Evolutionary conservation across 2,888 invertebrate species (phyloP), one percentile per base, ranked within the genome.

Genomic region (Lasioglossum morio): DNA sequence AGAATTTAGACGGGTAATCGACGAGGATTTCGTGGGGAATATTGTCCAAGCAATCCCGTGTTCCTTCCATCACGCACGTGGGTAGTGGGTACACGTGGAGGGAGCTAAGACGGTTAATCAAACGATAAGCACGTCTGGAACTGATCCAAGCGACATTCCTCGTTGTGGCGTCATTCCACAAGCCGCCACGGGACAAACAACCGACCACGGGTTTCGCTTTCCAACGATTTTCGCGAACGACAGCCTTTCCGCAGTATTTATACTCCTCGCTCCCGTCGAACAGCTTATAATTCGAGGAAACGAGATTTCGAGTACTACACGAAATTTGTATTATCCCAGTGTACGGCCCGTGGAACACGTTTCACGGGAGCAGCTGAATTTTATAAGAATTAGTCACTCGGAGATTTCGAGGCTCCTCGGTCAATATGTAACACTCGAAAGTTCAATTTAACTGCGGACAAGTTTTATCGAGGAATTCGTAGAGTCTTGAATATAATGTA

Each of bases 41-140:
- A 81, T 79, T 81, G 76, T 76, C 77, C 81, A 63, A 69, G 80
- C 78, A 72, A 86, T 88, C 86, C 72, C 30, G 77, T 72, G 82
- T 72, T 82, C 82, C 82, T 81, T 79, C 74, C 66, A 74, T 81
- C 78, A 79, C 80, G 83, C 87, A 76, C 85, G 84, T 79, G 86
- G 77, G 72, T 72, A 87, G 84, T 78, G 86, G 77, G 72, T 73
- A 87, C 81, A 81, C 84, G 76, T 23, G 72, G 78, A 77, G 79
- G 77, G 77, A 76, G 78, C 85, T 87, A 84, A 91, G 88, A 89
- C 86, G 88, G 88, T 88, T 88, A 87, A 88, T 88, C 87, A 88
- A 86, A 87, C 87, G 90, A 90, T 90, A 90, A 90, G 90, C 89
- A 87, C 88, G 90, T 87, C 86, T 90, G 90, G 90, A 89, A 81